A percentile compares a stretch with the other conserved stretches of the same genome.
These are phyloP conservation scores for Drosophila quinaria DNA, from an alignment of 2,888 invertebrate species.

Conservation along the genomic window DNA sequence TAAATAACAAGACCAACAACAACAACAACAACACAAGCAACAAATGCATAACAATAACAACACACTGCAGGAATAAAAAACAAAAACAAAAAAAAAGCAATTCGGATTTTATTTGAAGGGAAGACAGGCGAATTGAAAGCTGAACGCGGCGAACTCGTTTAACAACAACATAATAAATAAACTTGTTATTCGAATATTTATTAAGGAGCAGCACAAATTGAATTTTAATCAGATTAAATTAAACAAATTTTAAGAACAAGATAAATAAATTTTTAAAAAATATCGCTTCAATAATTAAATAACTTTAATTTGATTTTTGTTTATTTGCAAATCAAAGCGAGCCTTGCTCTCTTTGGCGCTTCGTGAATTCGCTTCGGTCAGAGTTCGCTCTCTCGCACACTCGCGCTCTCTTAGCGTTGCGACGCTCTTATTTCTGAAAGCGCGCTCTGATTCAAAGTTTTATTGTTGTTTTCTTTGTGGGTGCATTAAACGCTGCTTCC, in stretches of 20 bases:
- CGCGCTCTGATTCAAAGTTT: background rate
- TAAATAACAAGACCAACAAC: constrained; percentile 56
- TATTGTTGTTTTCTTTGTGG: constrained; percentile 5
- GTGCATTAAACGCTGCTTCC: constrained; percentile 1
- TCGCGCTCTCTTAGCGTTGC: too few relatives aligned
- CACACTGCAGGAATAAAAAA: constrained; percentile 71
- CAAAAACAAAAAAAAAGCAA: constrained; percentile 21
- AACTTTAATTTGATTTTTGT: too few relatives aligned
- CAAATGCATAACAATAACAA: constrained; percentile 49
- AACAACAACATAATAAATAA: background rate
- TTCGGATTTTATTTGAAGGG: constrained; percentile 4
- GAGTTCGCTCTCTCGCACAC: too few relatives aligned
- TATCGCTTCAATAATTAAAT: too few relatives aligned
- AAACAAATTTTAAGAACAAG: background rate
- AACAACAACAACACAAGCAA: constrained; percentile 43
- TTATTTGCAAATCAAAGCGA: too few relatives aligned
- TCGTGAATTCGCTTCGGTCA: too few relatives aligned
- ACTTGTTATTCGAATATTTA: background rate
- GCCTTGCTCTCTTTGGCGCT: too few relatives aligned
- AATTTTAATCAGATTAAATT: background rate
- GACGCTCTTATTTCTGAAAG: background rate
- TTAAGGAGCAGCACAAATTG: background rate
- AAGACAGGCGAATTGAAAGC: background rate
- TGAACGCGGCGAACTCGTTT: background rate
- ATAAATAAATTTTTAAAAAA: too few relatives aligned